These are phyloP conservation scores for Zaprionus camerounensis DNA, from an alignment of 1,140 invertebrate species.

Conservation along the genomic window DNA sequence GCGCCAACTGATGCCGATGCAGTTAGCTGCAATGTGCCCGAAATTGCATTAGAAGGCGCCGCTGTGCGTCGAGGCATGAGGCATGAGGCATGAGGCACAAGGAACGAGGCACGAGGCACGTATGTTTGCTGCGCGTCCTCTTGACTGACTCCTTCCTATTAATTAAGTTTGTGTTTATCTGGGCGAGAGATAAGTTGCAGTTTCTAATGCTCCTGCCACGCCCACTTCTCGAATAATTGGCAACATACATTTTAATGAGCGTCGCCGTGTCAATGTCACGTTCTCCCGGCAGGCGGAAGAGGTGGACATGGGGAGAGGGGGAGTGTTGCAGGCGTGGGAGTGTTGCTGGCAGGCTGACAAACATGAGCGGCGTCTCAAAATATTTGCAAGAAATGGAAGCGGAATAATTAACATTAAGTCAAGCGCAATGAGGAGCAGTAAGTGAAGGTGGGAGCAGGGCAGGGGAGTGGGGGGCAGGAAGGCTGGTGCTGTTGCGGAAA, in stretches of 20 bases:
- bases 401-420: conserved; percentile 66
- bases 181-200: conserved; percentile 47
- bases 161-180: conserved; percentile 58
- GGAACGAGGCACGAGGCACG: not conserved
- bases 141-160: conserved; percentile 30
- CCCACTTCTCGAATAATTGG: conserved; percentile 59
- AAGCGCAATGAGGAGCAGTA: not conserved
- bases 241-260: conserved; percentile 79
- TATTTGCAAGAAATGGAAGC: conserved; percentile 72
- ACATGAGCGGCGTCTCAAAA: conserved; percentile 40
- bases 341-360: conserved; percentile 2
- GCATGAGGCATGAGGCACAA: not conserved
- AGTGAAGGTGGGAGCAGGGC: not conserved
- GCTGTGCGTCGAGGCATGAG: not conserved
- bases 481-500: conserved; percentile 48
- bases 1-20: conserved; percentile 4
- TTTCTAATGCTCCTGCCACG: conserved; percentile 15
- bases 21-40: not conserved
- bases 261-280: conserved; percentile 62
- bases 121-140: conserved; percentile 6
- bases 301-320: not conserved
- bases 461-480: not conserved
- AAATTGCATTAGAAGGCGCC: conserved; percentile 1
- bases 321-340: not conserved
- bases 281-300: conserved; percentile 41